Conservation (phyloP, 2,797 vertebrate genomes). For the Rhabdomys pumilio region DNA sequence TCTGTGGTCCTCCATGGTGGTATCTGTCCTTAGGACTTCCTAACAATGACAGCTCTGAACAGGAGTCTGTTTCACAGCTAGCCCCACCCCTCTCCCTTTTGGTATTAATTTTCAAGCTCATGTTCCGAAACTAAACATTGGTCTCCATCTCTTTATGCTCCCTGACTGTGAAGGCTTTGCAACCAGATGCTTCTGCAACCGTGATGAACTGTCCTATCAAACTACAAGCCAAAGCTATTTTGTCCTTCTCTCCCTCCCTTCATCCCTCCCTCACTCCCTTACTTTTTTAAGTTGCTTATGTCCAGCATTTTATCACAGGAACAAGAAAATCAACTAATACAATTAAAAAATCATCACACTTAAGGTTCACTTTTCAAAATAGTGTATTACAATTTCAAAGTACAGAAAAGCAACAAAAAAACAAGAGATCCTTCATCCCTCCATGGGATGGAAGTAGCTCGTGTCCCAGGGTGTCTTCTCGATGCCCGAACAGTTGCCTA, state of each 20-base stretch:
- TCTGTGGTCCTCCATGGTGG: not conserved
- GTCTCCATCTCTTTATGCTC: not conserved
- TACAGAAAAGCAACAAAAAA: not conserved
- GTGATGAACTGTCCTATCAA: too few species aligned
- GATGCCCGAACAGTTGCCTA: fast-evolving
- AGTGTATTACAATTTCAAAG: not conserved
- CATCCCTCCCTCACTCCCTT: not conserved
- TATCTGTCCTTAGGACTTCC: not conserved
- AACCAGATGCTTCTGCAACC: too few species aligned
- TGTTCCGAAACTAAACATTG: conserved; percentile 13
- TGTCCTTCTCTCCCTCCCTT: too few species aligned
- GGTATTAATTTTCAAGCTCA: conserved; percentile 16
- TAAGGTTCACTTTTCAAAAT: conserved; percentile 45
- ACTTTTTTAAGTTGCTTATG: not conserved
- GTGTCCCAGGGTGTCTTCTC: fast-evolving
- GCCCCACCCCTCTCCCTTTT: not conserved
- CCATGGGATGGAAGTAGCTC: not conserved
- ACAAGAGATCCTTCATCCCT: not conserved
- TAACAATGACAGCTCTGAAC: not conserved
- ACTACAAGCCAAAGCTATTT: not conserved
- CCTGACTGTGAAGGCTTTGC: not conserved
- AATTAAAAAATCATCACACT: not conserved
- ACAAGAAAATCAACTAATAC: not conserved
- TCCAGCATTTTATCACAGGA: not conserved
- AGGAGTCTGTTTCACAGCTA: not conserved